Evolutionary conservation across 37 sponge, comb jelly and placozoan genomes (phyloP), one percentile per base, ranked within the genome.

Genomic region (Halichondria panicea): DNA sequence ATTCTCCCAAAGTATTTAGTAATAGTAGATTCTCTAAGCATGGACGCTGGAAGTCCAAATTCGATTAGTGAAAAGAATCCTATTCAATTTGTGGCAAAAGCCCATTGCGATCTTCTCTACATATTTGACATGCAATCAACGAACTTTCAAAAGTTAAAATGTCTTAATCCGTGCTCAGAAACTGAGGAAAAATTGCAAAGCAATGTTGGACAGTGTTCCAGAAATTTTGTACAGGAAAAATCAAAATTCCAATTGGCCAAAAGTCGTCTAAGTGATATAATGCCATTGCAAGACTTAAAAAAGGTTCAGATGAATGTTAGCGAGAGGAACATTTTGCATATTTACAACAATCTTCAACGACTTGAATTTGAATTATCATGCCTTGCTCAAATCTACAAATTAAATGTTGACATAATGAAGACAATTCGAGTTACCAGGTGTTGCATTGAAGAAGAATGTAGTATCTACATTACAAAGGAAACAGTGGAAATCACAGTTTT

Each of bases 161-260:
- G 9, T 25, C 46, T 86, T 12, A 13, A 67, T 48, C 80, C 87
- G 2, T 18, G 12, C 0, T 80, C 87, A 30, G 57, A 40, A 0
- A 45, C 75, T 7, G 72, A 84, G 60, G 61, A 61, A 21, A 76
- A 38, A 33, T 42, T 90, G 15, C 75, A 66, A 34, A 34, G 67
- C 0, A 52, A 90, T 40, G 45, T n/a, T 80, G 4, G 70, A 64
- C 37, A 34, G 59, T 0, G 77, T 80, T 0, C 62, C 43, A 9
- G 70, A 77, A 42, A 43, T 70, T 8, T 90, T 71, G 43, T 84
- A 90, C 72, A 43, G 58, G 21, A 77, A 81, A 25, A 70, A 84
- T 78, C 36, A 39, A 53, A 34, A 35, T 90, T 84, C 59, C 76
- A 81, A 1, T 21, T 21, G 2, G 27, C 43, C 7, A 50, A 65